phyloP scores from a whole-genome alignment of 1,140 invertebrate genomes.

The Pseudomyrmex pallidus region DNA sequence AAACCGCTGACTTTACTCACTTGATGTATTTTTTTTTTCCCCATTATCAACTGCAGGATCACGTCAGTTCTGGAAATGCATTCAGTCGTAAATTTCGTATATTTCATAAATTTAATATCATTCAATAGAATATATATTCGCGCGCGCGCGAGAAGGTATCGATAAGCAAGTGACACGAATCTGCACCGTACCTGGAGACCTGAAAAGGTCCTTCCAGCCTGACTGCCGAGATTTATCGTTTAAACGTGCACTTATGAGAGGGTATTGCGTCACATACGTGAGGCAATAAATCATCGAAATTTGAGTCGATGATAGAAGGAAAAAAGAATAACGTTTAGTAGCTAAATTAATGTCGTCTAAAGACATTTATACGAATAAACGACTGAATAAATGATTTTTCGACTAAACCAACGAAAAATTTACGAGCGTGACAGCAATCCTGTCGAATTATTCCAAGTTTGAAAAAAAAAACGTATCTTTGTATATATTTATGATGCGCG shows the following conservation, averaged over 20 bases:
- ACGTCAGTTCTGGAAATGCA: not conserved
- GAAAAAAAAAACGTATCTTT: not conserved
- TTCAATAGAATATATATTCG: conserved; percentile 46
- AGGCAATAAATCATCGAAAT: conserved; percentile 75
- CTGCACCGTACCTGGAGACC: conserved; percentile 66
- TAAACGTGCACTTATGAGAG: conserved; percentile 76
- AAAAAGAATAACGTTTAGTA: conserved; percentile 67
- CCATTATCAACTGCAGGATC: not conserved
- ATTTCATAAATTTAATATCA: conserved; percentile 55
- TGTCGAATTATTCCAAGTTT: not conserved
- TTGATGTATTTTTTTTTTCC: not conserved
- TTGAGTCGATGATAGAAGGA: conserved; percentile 72
- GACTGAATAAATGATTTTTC: not conserved
- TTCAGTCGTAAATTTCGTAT: conserved; percentile 16
- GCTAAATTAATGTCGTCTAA: conserved; percentile 51
- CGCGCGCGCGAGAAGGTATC: conserved; percentile 56
- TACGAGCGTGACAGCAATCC: not conserved
- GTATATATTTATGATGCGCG: conserved; percentile 6
- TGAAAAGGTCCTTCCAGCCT: conserved; percentile 72
- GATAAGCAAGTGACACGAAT: conserved; percentile 72
- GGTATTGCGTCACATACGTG: conserved; percentile 74
- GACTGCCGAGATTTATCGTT: conserved; percentile 76
- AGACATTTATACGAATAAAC: conserved; percentile 49
- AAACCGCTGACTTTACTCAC: too few species aligned
- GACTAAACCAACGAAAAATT: not conserved